Conservation (phyloP, 1,140 invertebrate genomes). For the Sinella curviseta region DNA sequence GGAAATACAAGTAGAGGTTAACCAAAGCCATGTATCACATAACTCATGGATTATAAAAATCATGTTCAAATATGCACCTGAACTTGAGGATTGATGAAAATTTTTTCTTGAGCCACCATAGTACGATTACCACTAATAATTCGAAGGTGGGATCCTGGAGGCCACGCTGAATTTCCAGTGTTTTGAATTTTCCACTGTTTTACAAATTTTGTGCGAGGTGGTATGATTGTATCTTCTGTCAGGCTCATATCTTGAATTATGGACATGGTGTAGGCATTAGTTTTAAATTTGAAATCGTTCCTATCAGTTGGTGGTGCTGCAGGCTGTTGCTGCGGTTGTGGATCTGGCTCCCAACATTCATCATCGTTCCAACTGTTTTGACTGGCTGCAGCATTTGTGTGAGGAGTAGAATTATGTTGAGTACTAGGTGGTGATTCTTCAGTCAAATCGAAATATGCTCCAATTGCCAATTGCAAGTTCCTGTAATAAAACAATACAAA, state of each 20-base stretch:
- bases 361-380: neutral
- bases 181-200: conserved; percentile 83
- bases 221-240: conserved; percentile 71
- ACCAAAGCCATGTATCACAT: neutral
- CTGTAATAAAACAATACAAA: conserved; percentile 60
- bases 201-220: conserved; percentile 70
- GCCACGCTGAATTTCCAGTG: conserved; percentile 75
- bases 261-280: conserved; percentile 63
- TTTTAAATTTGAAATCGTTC: neutral
- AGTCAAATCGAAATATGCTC: conserved; percentile 86
- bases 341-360: neutral
- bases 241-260: conserved; percentile 75
- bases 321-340: neutral
- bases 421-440: conserved; percentile 57
- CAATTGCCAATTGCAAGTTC: conserved; percentile 93
- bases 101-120: conserved; percentile 60
- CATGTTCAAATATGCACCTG: no score
- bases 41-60: neutral
- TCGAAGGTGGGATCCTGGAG: conserved; percentile 70
- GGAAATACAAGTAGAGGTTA: conserved; percentile 49
- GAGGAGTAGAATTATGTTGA: conserved; percentile 58
- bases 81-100: conserved; percentile 40
- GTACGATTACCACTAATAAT: conserved; percentile 63
- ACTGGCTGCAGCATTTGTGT: neutral
- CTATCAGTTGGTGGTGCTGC: neutral